Base-by-base conservation (phyloP, 2,797 vertebrate genomes). In the Protosalanx chinensis region DNA sequence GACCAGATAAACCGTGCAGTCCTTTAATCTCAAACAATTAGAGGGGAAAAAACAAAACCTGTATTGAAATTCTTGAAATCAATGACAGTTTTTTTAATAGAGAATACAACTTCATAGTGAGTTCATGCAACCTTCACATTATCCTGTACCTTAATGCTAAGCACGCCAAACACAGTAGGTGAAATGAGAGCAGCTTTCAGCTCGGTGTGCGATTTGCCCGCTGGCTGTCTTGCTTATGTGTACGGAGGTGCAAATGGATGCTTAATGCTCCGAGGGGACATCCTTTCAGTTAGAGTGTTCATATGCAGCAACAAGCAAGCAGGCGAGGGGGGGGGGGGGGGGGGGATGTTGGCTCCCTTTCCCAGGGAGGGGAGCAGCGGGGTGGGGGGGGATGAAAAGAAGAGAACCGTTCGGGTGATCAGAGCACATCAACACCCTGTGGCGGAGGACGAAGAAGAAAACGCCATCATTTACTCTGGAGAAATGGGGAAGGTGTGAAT, bases 1-100 rank as follows among this genome's bases (percentile, higher is more conserved):
- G 15, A 6, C 13, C 29, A 71, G 61, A 67, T 27, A 12, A 72
- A 69, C 73, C 30, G 30, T 72, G 67, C 57, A 62, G 29, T 65
- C 33, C 72, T 76, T 68, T 67, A 76, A 79, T 71, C 67, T 68
- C 69, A 73, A 79, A 73, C 72, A 79, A 80, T 74, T 65, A 56
- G 66, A 78, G 74, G 74, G 61, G 46, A 7, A 12, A 69, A 72
- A 76, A 68, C 74, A 75, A 60, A 67, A 69, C 78, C 78, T 71
- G 76, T 74, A 46, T 3, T 13, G 41, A 46, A 46, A 12, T 13
- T 2, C 41, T 3, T 46, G 41, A 46, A 46, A 46, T 12, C 41
- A 46, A 13, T 46, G 41, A 46, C 10, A 3, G 10, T 46, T 46
- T 6, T 46, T 12, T 46, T 46, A 12, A 12, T 10, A 41, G 41